Percentiles rank a stretch among this genome's conserved stretches.
Conservation (phyloP, 2,797 vertebrate species). For the Mus spretus region DNA sequence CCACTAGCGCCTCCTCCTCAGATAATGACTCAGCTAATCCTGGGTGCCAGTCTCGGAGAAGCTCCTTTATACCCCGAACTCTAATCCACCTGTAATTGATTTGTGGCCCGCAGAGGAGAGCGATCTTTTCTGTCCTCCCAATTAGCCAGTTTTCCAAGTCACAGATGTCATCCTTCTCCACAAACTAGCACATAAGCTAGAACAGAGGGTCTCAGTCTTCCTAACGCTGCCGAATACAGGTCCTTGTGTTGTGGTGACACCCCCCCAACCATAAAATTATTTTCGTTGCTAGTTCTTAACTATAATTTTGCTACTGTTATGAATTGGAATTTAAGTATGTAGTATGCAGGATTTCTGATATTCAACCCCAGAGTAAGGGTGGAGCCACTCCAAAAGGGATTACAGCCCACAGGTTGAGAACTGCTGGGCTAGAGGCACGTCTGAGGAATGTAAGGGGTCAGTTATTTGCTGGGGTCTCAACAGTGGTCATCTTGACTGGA, state of each 20-base stretch:
- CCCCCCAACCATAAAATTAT: background rate
- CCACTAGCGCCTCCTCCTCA: background rate
- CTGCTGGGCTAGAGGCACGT: background rate
- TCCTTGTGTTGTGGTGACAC: background rate
- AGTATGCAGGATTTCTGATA: background rate
- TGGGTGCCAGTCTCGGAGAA: background rate
- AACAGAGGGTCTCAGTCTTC: background rate
- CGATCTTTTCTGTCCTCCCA: background rate
- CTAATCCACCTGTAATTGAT: slow-evolving; percentile 72
- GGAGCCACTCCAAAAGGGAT: background rate
- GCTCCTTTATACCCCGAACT: background rate
- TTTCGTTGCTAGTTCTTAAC: background rate
- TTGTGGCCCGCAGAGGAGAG: background rate
- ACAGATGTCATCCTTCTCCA: background rate
- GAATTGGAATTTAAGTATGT: background rate
- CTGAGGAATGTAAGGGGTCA: background rate
- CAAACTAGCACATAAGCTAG: background rate
- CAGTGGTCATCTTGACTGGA: background rate
- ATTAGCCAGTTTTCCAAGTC: slow-evolving; percentile 51
- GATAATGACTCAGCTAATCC: slow-evolving; percentile 51
- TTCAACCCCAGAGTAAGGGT: background rate
- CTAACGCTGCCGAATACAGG: background rate
- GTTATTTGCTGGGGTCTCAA: background rate
- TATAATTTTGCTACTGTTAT: background rate
- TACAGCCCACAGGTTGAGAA: background rate